Evolutionary conservation across 2,113 vertebrate genomes (phyloP).

Genomic region (Pteropus alecto): DNA sequence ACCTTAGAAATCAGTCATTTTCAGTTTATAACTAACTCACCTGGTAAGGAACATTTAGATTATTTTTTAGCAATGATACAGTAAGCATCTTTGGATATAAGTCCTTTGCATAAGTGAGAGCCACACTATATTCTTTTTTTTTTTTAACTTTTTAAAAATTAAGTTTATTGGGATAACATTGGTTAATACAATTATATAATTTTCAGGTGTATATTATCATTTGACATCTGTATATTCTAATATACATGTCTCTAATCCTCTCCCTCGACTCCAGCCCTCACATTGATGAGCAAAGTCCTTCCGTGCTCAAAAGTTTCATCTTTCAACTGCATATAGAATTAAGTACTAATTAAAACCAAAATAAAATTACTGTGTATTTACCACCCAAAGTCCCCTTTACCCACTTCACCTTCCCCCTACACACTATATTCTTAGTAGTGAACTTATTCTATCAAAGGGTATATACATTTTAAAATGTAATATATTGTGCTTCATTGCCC

Average conservation of each 20-base stretch:
- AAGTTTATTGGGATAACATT: too few relatives aligned
- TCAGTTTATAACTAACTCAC: neutral
- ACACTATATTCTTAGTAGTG: neutral
- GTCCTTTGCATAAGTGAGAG: neutral
- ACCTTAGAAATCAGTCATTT: neutral
- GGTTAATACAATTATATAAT: too few relatives aligned
- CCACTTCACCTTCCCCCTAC: too few relatives aligned
- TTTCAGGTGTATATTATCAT: too few relatives aligned
- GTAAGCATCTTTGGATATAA: neutral
- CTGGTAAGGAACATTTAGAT: neutral
- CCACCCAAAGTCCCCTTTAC: too few relatives aligned
- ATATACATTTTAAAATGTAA: constrained; percentile 12
- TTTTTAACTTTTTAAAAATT: too few relatives aligned
- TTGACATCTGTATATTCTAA: too few relatives aligned
- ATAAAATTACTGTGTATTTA: neutral
- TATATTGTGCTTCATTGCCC: neutral
- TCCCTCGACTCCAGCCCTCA: neutral
- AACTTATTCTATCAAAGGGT: neutral
- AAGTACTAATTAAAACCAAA: neutral
- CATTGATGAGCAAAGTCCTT: neutral
- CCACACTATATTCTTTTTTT: neutral
- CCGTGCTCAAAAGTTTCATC: neutral
- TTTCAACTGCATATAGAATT: neutral
- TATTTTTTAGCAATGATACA: neutral
- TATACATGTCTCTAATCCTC: neutral